These are phyloP conservation scores for Brotogeris chrysoptera DNA, from an alignment of 2,797 vertebrate species.

Conservation along the genomic window DNA sequence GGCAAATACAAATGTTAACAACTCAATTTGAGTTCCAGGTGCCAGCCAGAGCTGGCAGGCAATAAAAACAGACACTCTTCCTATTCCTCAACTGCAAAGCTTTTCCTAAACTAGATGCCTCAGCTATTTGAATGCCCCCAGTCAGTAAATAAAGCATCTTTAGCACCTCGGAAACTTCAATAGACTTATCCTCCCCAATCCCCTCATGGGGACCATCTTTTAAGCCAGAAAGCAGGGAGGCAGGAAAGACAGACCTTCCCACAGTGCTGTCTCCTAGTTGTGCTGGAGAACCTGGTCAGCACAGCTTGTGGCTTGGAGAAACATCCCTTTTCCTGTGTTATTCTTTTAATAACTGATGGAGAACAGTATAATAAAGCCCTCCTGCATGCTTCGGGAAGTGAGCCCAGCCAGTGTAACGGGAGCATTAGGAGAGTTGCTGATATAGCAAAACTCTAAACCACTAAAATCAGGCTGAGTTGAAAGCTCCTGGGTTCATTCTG, in stretches of 20 bases:
- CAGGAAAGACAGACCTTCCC: neutral
- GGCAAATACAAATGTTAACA: neutral
- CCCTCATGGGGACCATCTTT: neutral
- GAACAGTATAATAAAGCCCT: neutral
- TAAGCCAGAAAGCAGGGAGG: neutral
- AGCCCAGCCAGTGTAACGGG: neutral
- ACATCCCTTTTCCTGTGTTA: neutral
- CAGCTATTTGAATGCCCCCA: neutral
- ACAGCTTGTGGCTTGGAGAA: neutral
- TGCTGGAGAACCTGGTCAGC: neutral
- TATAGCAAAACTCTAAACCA: fast-evolving
- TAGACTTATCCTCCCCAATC: conserved; percentile 12
- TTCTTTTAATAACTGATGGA: neutral
- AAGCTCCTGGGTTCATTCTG: neutral
- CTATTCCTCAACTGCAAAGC: neutral
- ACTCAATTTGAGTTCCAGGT: conserved; percentile 31
- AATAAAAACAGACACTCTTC: neutral
- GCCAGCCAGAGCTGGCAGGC: neutral
- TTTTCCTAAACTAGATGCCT: neutral
- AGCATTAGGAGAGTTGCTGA: neutral
- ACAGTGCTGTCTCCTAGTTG: neutral
- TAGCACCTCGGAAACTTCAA: conserved; percentile 28
- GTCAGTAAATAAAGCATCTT: conserved; percentile 33
- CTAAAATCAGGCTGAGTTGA: neutral
- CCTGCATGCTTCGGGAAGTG: neutral